Percentiles rank a stretch among this genome's conserved stretches.
Conservation (phyloP, 2,888 invertebrate species). For the Ernsta delagoae region DNA sequence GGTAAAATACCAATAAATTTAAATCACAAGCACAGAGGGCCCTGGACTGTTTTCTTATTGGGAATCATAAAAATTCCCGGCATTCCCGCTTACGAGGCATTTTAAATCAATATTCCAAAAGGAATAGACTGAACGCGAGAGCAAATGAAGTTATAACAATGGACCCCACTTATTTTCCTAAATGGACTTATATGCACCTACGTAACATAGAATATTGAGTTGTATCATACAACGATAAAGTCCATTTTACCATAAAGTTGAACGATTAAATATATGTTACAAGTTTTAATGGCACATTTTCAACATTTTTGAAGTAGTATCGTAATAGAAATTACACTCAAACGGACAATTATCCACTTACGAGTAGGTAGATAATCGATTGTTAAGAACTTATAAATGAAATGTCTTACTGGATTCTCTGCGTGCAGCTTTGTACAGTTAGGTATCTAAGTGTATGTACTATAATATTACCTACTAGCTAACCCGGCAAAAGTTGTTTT, state of each 20-base stretch:
- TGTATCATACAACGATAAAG: background rate
- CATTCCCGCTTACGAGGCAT: conserved; percentile 76
- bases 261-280: background rate
- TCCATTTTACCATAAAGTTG: background rate
- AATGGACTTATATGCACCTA: background rate
- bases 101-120: conserved; percentile 79
- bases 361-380: background rate
- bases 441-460: too few species aligned
- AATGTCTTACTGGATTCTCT: too few species aligned
- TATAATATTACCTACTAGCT: too few species aligned
- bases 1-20: conserved; percentile 44
- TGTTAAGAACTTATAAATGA: background rate
- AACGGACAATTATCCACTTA: conserved; percentile 27
- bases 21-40: conserved; percentile 42
- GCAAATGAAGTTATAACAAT: conserved; percentile 84
- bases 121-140: conserved; percentile 59
- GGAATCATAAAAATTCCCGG: conserved; percentile 77
- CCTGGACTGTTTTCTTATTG: conserved; percentile 51
- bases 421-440: too few species aligned
- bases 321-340: conserved; percentile 17
- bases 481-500: too few species aligned
- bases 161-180: conserved; percentile 42
- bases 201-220: background rate
- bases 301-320: conserved; percentile 27
- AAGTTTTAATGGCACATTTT: conserved; percentile 12